Conservation (phyloP, 2,113 vertebrate genomes). For the Forbesichthys agassizii region DNA sequence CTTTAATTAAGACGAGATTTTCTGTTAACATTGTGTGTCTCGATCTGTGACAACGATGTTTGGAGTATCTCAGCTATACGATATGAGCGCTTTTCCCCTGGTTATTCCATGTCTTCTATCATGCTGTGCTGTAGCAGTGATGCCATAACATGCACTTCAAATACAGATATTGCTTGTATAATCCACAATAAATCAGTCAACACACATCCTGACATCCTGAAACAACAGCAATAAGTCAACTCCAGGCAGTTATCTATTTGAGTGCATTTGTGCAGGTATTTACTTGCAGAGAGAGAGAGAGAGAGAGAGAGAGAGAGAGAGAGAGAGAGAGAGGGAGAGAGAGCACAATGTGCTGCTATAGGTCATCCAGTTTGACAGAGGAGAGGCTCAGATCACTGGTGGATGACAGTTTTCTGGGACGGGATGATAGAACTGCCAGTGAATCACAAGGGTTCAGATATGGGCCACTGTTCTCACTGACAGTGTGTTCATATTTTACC, state of each 20-base stretch:
- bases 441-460: slow-evolving; percentile 63
- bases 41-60: too few species aligned
- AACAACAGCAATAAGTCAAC: too few species aligned
- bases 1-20: too few species aligned
- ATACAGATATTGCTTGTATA: too few species aligned
- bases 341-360: slow-evolving; percentile 29
- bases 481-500: slow-evolving; percentile 43
- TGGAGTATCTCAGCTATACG: neutral
- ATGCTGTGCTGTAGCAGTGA: too few species aligned
- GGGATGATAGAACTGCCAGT: slow-evolving; percentile 53
- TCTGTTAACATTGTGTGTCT: too few species aligned
- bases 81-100: neutral
- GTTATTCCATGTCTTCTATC: neutral
- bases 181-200: too few species aligned
- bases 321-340: slow-evolving; percentile 11
- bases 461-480: slow-evolving; percentile 35
- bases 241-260: neutral
- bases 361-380: slow-evolving; percentile 28
- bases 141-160: too few species aligned
- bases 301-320: slow-evolving; percentile 3
- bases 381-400: slow-evolving; percentile 59
- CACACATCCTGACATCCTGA: too few species aligned
- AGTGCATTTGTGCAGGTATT: neutral
- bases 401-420: slow-evolving; percentile 57
- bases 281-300: neutral